phyloP scores from a whole-genome alignment of 2,888 invertebrate species.

The Orthosia gothica region DNA sequence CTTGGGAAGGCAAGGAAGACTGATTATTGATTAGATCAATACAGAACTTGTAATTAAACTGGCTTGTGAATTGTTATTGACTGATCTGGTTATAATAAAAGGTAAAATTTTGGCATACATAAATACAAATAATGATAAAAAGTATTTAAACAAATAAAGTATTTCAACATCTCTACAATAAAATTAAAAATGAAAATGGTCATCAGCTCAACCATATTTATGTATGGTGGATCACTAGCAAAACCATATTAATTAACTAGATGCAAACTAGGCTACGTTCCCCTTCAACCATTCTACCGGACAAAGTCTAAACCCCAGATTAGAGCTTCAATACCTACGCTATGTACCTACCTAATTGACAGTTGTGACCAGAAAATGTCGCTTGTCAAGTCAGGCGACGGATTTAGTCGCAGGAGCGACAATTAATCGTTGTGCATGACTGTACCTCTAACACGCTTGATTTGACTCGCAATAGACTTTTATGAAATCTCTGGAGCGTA shows the following conservation, averaged over 20 bases:
- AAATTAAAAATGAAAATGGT: too few species aligned
- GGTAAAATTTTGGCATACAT: too few species aligned
- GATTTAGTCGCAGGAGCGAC: slow-evolving; percentile 61
- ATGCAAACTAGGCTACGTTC: too few species aligned
- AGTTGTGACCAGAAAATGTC: slow-evolving; percentile 67
- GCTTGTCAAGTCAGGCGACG: slow-evolving; percentile 65
- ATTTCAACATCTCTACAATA: too few species aligned
- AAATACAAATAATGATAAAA: too few species aligned
- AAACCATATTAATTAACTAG: background rate
- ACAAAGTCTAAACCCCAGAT: slow-evolving; percentile 42
- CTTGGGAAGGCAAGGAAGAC: too few species aligned
- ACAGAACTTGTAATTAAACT: too few species aligned
- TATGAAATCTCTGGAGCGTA: slow-evolving; percentile 42
- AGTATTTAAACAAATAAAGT: too few species aligned
- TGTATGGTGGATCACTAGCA: background rate
- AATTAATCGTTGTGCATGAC: slow-evolving; percentile 68
- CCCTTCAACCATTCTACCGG: background rate
- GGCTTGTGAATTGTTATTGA: too few species aligned
- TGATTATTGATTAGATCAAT: too few species aligned
- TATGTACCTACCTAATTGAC: slow-evolving; percentile 66
- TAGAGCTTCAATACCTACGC: slow-evolving; percentile 53
- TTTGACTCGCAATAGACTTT: slow-evolving; percentile 63
- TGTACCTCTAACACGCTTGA: slow-evolving; percentile 61
- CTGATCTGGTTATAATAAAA: too few species aligned
- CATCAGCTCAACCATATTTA: background rate